Base-by-base conservation (phyloP, 2,888 invertebrate species). In the Esperia sulphurella region DNA sequence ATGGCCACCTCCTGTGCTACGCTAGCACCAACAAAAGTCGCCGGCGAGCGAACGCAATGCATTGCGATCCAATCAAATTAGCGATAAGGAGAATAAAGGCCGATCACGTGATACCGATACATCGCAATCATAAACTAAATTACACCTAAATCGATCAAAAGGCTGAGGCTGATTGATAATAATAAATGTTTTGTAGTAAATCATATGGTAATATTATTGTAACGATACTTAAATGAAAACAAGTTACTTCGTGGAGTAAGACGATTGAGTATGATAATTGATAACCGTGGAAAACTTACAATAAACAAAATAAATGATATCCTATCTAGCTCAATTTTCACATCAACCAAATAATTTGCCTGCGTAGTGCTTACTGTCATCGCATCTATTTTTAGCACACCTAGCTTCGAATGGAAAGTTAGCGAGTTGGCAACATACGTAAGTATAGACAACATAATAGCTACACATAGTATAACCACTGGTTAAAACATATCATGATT, bases 401-500 rank as follows among this genome's bases (percentile, higher is more conserved):
- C 63, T 70, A 75, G 61, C 65, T 67, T 71, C 79, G 75, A 85
- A 79, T 85, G 83, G 84, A 86, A 86, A 85, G 85, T 82, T 76
- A 79, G 75, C 79, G 77, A 75, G 75, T 75, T 81, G 79, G 82
- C 79, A 82, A 79, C 72, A 68, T 75, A 52, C 14, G 40, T 41
- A 37, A 8, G 38, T 37, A 44, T 8, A 31, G n/a, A 37, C 21
- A 21, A 21, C 21, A 35, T 13, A 41, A 29, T 41, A 39, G 13
- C 8, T 8, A 41, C 14, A 2, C 39, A 14, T n/a, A 41, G n/a
- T 29, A 14, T 28, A 28, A 41, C 9, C 41, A 29, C 29, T 29
- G n/a, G n/a, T 29, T 40, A 14, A 40, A 40, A 40, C 40, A 41
- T 29, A 41, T 28, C n/a, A 29, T 12, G 28, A 41, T 41, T n/a